Evolutionary conservation across 2,888 invertebrate species (phyloP), one percentile per base, ranked within the genome.

Genomic region (Oligia latruncula): DNA sequence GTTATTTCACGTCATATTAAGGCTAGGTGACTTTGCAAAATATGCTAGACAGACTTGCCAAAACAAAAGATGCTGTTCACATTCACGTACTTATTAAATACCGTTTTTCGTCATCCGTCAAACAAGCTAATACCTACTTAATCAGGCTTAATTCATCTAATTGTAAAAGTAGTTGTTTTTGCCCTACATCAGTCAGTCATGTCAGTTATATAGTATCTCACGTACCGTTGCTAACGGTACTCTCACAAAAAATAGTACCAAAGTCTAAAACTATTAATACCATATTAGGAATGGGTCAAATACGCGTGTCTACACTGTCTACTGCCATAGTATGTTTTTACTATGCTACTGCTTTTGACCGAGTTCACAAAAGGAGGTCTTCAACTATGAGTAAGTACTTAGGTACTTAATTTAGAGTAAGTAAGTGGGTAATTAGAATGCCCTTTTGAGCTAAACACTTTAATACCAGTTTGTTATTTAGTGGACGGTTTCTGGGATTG

Each of bases 201-300:
- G 73, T 71, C 55, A 13, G 35, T 40, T 49, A 58, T 52, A 77
- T 80, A 80, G 49, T 76, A 80, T 79, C 55, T 78, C 75, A 65
- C 74, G 71, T 83, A 85, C 88, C 89, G 88, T 89, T 87, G 67
- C 68, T 85, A 85, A 89, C 89, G 88, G 89, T 85, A 80, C 74
- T 13, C 9, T 40, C 17, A 83, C 71, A 85, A 87, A 87, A 88
- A 89, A 80, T 78, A 71, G 77, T 79, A 65, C 68, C 35, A 29
- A 80, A 70, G 29, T 62, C 13, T 78, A 29, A 67, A 72, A 68
- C 43, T 78, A 77, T 74, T 71, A 85, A 82, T 75, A 70, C 88
- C 78, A 65, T 79, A 77, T 78, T 74, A 71, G 81, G 85, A 67
- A 62, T 80, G 73, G 80, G 76, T 86, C 52, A 73, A 68, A 64